Percentiles rank a stretch among this genome's conserved stretches.
These are phyloP conservation scores for Nebria salina DNA, from an alignment of 2,888 invertebrate species.

Conservation along the genomic window DNA sequence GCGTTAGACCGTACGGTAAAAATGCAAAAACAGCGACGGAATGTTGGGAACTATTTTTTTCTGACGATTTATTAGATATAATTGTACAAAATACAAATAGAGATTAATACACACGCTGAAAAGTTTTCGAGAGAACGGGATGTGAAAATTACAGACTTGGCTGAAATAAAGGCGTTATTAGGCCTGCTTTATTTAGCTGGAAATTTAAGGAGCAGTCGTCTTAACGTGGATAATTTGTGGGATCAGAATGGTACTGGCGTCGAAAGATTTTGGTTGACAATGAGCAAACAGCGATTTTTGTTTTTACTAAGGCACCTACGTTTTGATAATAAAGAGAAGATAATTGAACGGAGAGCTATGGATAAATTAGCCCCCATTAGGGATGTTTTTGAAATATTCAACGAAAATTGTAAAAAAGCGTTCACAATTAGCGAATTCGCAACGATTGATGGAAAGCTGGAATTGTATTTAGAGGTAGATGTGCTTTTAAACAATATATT, in stretches of 20 bases:
- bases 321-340: slow-evolving; percentile 51
- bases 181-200: slow-evolving; percentile 52
- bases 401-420: slow-evolving; percentile 52
- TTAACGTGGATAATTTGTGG: slow-evolving; percentile 50
- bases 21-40: slow-evolving; percentile 41
- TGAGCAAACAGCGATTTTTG: slow-evolving; percentile 50
- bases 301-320: slow-evolving; percentile 49
- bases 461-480: slow-evolving; percentile 52
- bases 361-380: slow-evolving; percentile 53
- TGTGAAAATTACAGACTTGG: slow-evolving; percentile 47
- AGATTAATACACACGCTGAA: slow-evolving; percentile 48
- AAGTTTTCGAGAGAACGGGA: slow-evolving; percentile 46
- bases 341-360: slow-evolving; percentile 44
- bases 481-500: slow-evolving; percentile 54
- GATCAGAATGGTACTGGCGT: slow-evolving; percentile 49
- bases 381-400: slow-evolving; percentile 53
- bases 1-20: slow-evolving; percentile 19
- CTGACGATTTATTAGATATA: slow-evolving; percentile 50
- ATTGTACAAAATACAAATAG: slow-evolving; percentile 52
- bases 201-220: slow-evolving; percentile 48
- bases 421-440: slow-evolving; percentile 51
- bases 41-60: slow-evolving; percentile 49
- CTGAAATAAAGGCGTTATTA: slow-evolving; percentile 51
- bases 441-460: slow-evolving; percentile 54
- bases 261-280: slow-evolving; percentile 51